Evolutionary conservation across 2,888 invertebrate genomes (phyloP), one percentile per base, ranked within the genome.

Genomic region (Thecophora atra): DNA sequence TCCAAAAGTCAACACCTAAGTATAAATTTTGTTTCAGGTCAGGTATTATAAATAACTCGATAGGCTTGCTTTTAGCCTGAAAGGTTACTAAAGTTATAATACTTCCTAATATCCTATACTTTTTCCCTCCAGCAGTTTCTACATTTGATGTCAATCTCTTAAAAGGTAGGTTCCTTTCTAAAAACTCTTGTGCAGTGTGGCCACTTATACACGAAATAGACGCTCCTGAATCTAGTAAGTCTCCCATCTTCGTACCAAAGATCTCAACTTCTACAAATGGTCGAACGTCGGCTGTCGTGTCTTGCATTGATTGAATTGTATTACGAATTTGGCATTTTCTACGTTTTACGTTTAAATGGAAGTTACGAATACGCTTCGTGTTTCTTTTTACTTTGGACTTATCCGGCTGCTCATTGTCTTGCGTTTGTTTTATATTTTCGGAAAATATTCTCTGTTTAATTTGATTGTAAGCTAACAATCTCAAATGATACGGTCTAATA

Each of bases 201-300:
- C 69, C 68, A 54, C 71, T 70, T 15, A 74, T 63, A 60, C 76
- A 76, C n/a, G 66, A 71, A 8, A 74, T 66, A 0, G 56, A 51
- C 0, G 73, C 76, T 1, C 74, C 74, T 17, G 68, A 72, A 44
- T 76, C 74, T 4, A 76, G 44, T 54, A 76, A 69, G 4, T 69
- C 76, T 8, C 15, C 42, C 19, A 73, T 15, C n/a, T 67, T 64
- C 62, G 62, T 73, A 1, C 72, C 73, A 11, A 70, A 58, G 21
- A 73, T 58, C 2, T 47, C 60, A 6, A 75, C 68, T 17, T 42
- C 44, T 24, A 66, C 66, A 30, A 71, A 74, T 5, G 71, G 74
- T 1, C 70, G 19, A 17, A 74, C 47, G 64, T 74, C 74, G 13
- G 15, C 26, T 67, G 4, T 52, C 13, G 5, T 24, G 17, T 42